Percentiles rank a stretch among this genome's conserved stretches.
These are phyloP conservation scores for Tetragnatha versicolor DNA, from an alignment of 1,140 invertebrate genomes.

Conservation along the genomic window DNA sequence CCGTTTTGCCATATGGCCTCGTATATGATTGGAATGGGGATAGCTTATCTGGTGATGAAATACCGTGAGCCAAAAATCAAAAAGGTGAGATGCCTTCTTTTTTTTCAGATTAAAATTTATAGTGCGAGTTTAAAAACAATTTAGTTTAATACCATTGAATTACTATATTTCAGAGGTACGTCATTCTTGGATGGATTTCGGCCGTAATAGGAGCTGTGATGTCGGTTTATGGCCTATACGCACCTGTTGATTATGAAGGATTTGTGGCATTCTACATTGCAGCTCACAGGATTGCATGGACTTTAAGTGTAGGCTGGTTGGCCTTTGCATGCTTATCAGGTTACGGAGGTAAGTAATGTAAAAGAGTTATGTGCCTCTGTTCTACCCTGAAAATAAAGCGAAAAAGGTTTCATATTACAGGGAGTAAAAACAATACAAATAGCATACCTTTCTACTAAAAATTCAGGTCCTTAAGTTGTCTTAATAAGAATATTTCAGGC, in stretches of 20 bases:
- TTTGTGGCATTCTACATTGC: constrained; percentile 70
- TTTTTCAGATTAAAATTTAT: neutral
- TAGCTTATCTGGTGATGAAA: constrained; percentile 53
- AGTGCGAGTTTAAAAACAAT: neutral
- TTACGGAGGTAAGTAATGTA: constrained; percentile 25
- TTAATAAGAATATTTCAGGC: too few species aligned
- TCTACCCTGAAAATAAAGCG: neutral
- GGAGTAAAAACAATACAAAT: too few species aligned
- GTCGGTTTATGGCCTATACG: constrained; percentile 48
- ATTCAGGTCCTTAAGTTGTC: too few species aligned
- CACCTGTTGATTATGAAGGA: neutral
- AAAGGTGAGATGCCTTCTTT: constrained; percentile 21
- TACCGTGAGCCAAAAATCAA: constrained; percentile 33
- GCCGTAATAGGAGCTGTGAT: constrained; percentile 1
- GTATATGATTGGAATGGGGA: constrained; percentile 55
- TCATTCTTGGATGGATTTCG: constrained; percentile 24
- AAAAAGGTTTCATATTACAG: neutral
- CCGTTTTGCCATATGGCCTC: constrained; percentile 53
- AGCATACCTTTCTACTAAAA: too few species aligned
- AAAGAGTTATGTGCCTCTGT: neutral
- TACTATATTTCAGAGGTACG: constrained; percentile 4
- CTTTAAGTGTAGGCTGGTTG: constrained; percentile 72
- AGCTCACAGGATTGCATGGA: constrained; percentile 70
- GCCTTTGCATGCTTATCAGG: constrained; percentile 77
- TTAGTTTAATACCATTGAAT: neutral